These are phyloP conservation scores for Macrophya alboannulata DNA, from an alignment of 2,888 invertebrate species.

Conservation along the genomic window DNA sequence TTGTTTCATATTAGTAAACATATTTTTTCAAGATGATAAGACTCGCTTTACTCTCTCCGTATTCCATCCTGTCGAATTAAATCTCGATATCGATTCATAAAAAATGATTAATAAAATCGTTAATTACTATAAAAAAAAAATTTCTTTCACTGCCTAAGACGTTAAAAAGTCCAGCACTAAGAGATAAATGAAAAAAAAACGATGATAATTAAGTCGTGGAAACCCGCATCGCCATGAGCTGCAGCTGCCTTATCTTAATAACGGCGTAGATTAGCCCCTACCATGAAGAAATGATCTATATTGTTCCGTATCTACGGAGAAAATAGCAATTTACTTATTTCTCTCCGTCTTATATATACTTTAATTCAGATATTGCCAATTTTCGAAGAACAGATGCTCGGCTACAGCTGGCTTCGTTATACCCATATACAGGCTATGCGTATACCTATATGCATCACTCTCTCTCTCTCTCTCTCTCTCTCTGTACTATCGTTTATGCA, in stretches of 20 bases:
- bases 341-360: background rate
- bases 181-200: background rate
- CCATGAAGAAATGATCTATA: background rate
- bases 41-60: background rate
- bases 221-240: background rate
- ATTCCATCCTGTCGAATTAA: background rate
- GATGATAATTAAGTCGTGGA: background rate
- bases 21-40: background rate
- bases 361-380: conserved; percentile 2
- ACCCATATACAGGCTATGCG: background rate
- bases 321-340: background rate
- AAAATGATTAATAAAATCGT: background rate
- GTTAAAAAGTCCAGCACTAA: background rate
- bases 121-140: background rate
- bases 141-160: background rate
- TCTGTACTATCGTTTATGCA: conserved; percentile 29
- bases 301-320: background rate
- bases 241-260: conserved; percentile 31
- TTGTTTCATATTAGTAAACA: conserved; percentile 1
- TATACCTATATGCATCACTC: background rate
- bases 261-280: background rate
- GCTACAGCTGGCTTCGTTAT: conserved; percentile 31
- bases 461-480: too few relatives aligned
- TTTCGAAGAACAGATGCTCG: conserved; percentile 2
- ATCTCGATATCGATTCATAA: background rate